A percentile compares a stretch with the other conserved stretches of the same genome.
These are phyloP conservation scores for Pelvicachromis taeniatus DNA, from an alignment of 2,113 vertebrate species.

Conservation along the genomic window DNA sequence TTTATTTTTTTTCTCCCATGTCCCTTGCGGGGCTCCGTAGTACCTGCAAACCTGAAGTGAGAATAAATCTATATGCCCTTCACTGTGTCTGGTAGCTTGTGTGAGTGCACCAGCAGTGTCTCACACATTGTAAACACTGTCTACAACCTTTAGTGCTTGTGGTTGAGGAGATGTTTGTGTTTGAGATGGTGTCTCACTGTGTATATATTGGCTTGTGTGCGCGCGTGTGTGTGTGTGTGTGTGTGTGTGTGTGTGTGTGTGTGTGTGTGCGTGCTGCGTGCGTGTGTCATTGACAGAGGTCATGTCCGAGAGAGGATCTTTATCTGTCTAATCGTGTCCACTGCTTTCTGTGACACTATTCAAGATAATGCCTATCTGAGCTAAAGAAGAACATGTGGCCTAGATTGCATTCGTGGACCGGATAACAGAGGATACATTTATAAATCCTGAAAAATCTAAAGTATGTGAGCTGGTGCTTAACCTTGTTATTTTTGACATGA, in stretches of 20 bases:
- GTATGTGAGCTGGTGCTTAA: slow-evolving; percentile 9
- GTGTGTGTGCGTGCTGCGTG: not conserved
- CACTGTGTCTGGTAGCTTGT: not conserved
- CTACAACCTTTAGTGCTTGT: slow-evolving; percentile 8
- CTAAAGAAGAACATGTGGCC: not conserved
- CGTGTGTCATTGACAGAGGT: slow-evolving; percentile 45
- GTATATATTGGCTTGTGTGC: not conserved
- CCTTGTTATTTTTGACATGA: slow-evolving; percentile 27
- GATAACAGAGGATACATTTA: slow-evolving; percentile 10
- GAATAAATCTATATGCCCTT: slow-evolving; percentile 18
- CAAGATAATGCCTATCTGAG: slow-evolving; percentile 29
- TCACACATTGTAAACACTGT: slow-evolving; percentile 22
- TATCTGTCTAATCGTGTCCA: slow-evolving; percentile 29
- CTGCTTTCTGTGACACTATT: slow-evolving; percentile 31
- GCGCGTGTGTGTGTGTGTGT: not conserved
- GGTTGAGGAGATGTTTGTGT: not conserved
- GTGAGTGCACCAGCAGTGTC: not conserved
- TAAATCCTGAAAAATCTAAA: too few species aligned
- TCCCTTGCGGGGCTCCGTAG: too few species aligned
- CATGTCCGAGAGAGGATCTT: slow-evolving; percentile 35
- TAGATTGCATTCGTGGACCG: not conserved
- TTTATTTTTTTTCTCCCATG: too few species aligned
- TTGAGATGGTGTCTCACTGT: not conserved
- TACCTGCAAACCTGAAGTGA: not conserved
- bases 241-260: not conserved